Evolutionary conservation across 2,888 invertebrate species (phyloP).

Genomic region (Ichneumoninae sp.): DNA sequence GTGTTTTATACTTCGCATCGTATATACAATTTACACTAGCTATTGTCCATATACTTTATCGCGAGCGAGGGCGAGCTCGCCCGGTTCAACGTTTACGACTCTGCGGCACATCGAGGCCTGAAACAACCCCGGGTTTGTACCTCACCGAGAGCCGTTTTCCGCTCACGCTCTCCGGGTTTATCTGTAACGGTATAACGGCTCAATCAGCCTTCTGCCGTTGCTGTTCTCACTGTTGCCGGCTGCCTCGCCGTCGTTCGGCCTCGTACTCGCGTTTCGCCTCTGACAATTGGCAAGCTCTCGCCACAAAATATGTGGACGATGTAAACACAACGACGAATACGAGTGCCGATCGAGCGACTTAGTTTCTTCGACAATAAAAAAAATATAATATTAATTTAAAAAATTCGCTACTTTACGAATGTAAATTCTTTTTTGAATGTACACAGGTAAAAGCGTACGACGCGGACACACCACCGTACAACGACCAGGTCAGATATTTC

Average conservation of each 20-base stretch:
- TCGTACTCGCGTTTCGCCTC: constrained; percentile 26
- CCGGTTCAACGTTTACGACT: constrained; percentile 53
- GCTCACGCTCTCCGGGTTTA: constrained; percentile 48
- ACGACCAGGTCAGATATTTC: constrained; percentile 95
- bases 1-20: constrained; percentile 14
- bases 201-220: constrained; percentile 48
- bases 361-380: background rate
- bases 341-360: background rate
- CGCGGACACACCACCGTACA: constrained; percentile 95
- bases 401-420: background rate
- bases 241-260: constrained; percentile 4
- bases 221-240: constrained; percentile 77
- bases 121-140: constrained; percentile 3
- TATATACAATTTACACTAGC: constrained; percentile 52
- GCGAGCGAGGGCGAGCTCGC: constrained; percentile 40
- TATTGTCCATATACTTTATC: constrained; percentile 47
- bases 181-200: constrained; percentile 55
- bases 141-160: constrained; percentile 38
- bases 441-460: constrained; percentile 93
- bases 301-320: background rate
- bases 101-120: background rate
- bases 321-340: background rate
- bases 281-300: constrained; percentile 36
- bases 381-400: background rate
- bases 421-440: constrained; percentile 19